These are phyloP conservation scores for Pollachius pollachius DNA, from an alignment of 2,113 vertebrate genomes.

Conservation along the genomic window DNA sequence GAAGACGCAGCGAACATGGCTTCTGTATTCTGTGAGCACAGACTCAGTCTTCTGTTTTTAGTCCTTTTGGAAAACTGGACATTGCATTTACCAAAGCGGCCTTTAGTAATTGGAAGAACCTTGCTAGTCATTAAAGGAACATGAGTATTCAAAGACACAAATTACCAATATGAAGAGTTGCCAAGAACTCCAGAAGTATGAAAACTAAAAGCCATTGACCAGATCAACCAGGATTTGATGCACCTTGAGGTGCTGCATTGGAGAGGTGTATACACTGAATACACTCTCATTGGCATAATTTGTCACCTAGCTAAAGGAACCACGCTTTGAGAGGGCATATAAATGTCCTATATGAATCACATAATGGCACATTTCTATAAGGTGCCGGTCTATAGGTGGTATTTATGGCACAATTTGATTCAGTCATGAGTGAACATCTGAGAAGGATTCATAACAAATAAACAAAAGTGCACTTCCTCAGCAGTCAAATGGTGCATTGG, in stretches of 20 bases:
- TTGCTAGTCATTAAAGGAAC: slow-evolving; percentile 31
- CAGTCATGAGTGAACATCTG: slow-evolving; percentile 10
- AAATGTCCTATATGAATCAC: slow-evolving; percentile 1
- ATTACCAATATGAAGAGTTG: slow-evolving; percentile 27
- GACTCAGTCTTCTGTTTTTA: slow-evolving; percentile 30
- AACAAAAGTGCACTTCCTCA: slow-evolving; percentile 9
- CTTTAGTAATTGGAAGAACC: slow-evolving; percentile 30
- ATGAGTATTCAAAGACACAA: slow-evolving; percentile 28
- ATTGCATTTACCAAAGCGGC: slow-evolving; percentile 17
- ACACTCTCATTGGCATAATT: slow-evolving; percentile 16
- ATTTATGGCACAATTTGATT: slow-evolving; percentile 19
- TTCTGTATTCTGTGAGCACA: slow-evolving; percentile 28
- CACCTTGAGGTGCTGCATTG: slow-evolving; percentile 19
- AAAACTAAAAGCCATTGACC: slow-evolving; percentile 27
- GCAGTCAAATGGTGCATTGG: not conserved
- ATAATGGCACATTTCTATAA: slow-evolving; percentile 11
- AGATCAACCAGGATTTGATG: slow-evolving; percentile 18
- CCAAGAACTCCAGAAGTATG: slow-evolving; percentile 32
- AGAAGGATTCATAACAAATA: slow-evolving; percentile 8
- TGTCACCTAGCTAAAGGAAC: not conserved
- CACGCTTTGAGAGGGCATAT: not conserved
- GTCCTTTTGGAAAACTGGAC: slow-evolving; percentile 26
- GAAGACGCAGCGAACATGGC: slow-evolving; percentile 21
- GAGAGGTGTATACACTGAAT: slow-evolving; percentile 9
- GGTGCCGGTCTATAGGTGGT: slow-evolving; percentile 16